phyloP scores from a whole-genome alignment of 2,113 vertebrate genomes.

The Polypterus bichir region DNA sequence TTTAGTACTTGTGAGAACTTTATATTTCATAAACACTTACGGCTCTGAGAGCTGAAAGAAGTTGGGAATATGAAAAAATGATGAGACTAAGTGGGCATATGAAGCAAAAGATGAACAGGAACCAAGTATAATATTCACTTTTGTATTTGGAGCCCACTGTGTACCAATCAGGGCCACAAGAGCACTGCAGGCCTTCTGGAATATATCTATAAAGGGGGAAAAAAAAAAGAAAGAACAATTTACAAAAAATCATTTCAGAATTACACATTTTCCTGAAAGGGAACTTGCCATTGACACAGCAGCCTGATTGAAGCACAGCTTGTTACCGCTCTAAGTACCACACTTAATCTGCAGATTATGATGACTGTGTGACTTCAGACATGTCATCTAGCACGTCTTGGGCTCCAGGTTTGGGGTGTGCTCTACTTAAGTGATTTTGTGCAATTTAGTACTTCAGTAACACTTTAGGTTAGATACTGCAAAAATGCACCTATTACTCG shows the following conservation, averaged over 20 bases:
- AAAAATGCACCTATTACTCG: too few relatives aligned
- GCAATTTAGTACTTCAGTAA: too few relatives aligned
- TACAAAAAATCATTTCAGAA: too few relatives aligned
- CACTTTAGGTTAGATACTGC: too few relatives aligned
- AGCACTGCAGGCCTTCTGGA: conserved; percentile 64
- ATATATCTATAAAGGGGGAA: conserved; percentile 32
- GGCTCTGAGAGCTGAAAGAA: conserved; percentile 46
- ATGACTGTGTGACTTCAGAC: too few relatives aligned
- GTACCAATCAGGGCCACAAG: conserved; percentile 71
- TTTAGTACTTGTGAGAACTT: too few relatives aligned
- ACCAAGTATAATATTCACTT: conserved; percentile 54
- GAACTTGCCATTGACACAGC: background rate
- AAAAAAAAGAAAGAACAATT: background rate
- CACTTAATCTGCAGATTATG: too few relatives aligned
- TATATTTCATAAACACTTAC: conserved; percentile 32
- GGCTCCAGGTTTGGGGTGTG: too few relatives aligned
- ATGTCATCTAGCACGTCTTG: too few relatives aligned
- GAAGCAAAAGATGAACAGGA: conserved; percentile 67
- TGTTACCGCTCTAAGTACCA: too few relatives aligned
- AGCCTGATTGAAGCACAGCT: too few relatives aligned
- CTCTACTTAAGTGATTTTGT: too few relatives aligned
- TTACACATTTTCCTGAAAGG: background rate
- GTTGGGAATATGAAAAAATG: conserved; percentile 59
- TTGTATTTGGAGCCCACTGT: conserved; percentile 52
- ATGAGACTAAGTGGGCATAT: conserved; percentile 52